Conservation (phyloP, 2,113 vertebrate species). For the Onychostruthus taczanowskii region DNA sequence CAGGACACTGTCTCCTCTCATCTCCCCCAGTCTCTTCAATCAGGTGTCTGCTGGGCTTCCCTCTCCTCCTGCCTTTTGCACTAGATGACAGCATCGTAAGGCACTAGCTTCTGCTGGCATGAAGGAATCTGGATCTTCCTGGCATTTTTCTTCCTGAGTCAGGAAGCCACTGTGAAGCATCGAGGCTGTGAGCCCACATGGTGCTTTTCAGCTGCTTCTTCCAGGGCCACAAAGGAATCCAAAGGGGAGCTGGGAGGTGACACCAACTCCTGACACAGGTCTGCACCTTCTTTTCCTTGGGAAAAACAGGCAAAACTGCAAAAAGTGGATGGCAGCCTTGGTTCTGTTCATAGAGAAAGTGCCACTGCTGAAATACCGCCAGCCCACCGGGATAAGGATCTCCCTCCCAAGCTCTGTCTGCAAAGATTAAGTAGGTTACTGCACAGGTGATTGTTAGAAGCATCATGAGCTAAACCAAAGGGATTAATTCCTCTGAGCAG, state of each 20-base stretch:
- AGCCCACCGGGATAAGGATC: neutral
- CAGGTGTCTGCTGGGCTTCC: conserved; percentile 31
- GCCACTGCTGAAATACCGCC: neutral
- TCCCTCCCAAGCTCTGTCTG: neutral
- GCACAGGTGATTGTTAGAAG: neutral
- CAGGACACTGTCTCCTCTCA: neutral
- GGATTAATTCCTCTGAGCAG: neutral
- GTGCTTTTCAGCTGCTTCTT: neutral
- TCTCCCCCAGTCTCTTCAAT: conserved; percentile 41
- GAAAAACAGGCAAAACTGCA: neutral
- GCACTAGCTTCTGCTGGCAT: neutral
- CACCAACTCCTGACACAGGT: neutral
- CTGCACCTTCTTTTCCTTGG: neutral
- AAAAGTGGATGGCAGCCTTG: neutral
- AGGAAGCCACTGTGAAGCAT: fast-evolving
- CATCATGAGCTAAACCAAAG: neutral
- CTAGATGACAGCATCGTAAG: neutral
- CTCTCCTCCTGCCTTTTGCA: conserved; percentile 15
- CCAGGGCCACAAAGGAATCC: neutral
- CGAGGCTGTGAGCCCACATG: neutral
- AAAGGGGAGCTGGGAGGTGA: neutral
- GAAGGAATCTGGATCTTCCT: neutral
- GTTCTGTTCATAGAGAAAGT: neutral
- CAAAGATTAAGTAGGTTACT: neutral
- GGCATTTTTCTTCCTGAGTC: neutral